These are phyloP conservation scores for Brachylomia viminalis DNA, from an alignment of 2,888 invertebrate genomes.

Conservation along the genomic window DNA sequence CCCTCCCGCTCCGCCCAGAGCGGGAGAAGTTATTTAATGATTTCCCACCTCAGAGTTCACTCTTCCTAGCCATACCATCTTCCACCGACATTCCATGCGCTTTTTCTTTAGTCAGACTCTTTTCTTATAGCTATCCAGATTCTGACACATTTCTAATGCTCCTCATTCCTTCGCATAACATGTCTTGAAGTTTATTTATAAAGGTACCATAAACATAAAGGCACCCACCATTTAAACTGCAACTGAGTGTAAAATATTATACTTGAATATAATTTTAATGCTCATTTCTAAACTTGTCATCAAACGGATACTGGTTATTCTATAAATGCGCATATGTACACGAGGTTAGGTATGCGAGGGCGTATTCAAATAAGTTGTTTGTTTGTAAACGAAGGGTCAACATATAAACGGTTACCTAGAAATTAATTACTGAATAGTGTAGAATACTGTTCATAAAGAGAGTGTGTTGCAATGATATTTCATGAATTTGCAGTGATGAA, in stretches of 20 bases:
- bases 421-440: background rate
- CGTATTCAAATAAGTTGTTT: slow-evolving; percentile 39
- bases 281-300: slow-evolving; percentile 19
- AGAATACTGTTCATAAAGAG: background rate
- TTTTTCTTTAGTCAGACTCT: background rate
- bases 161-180: background rate
- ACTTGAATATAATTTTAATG: slow-evolving; percentile 4
- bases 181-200: background rate
- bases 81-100: background rate
- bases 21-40: too few species aligned
- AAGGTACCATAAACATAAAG: background rate
- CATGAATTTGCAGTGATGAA: background rate
- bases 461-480: background rate
- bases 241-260: background rate
- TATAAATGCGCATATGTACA: slow-evolving; percentile 4
- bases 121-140: background rate
- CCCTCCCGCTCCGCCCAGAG: too few species aligned
- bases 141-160: background rate
- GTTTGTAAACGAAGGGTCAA: background rate
- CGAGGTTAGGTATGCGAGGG: slow-evolving; percentile 36
- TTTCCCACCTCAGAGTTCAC: background rate
- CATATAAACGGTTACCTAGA: background rate
- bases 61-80: background rate
- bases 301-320: slow-evolving; percentile 10
- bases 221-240: background rate